These are phyloP conservation scores for Phyllotreta striolata DNA, from an alignment of 2,888 invertebrate genomes.

Conservation along the genomic window DNA sequence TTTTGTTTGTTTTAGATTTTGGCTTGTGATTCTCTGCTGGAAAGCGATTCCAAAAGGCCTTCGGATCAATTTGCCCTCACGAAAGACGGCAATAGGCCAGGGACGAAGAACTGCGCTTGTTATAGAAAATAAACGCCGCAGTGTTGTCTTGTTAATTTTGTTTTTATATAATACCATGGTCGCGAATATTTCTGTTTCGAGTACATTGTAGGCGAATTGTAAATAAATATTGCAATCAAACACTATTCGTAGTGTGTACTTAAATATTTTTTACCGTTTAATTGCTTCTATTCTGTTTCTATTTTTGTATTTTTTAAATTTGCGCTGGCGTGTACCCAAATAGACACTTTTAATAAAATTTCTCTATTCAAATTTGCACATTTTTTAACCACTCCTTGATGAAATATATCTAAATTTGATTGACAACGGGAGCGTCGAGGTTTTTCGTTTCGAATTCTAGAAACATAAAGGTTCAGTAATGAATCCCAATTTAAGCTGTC, in stretches of 20 bases:
- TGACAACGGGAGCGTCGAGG: too few relatives aligned
- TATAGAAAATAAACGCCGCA: background rate
- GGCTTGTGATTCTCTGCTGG: conserved; percentile 78
- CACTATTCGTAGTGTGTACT: conserved; percentile 3
- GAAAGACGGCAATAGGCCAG: conserved; percentile 46
- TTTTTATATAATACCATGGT: background rate
- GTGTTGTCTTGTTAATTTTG: too few relatives aligned
- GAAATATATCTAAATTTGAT: too few relatives aligned
- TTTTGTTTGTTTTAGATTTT: conserved; percentile 66
- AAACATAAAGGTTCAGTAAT: conserved; percentile 21
- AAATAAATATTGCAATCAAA: conserved; percentile 9
- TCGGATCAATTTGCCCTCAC: conserved; percentile 74
- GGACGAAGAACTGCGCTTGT: conserved; percentile 61
- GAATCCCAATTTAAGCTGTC: conserved; percentile 27
- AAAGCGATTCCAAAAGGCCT: conserved; percentile 71
- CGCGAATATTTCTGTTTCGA: conserved; percentile 11
- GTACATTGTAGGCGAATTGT: conserved; percentile 3
- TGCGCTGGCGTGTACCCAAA: conserved; percentile 5
- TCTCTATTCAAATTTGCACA: background rate
- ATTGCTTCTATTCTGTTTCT: conserved; percentile 11
- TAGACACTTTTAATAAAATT: conserved; percentile 7
- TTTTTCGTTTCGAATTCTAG: conserved; percentile 1
- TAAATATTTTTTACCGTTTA: conserved; percentile 5
- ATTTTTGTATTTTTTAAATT: conserved; percentile 18
- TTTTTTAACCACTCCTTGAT: too few relatives aligned